These are phyloP conservation scores for Macroramphosus scolopax DNA, from an alignment of 2,797 vertebrate genomes.

Conservation along the genomic window DNA sequence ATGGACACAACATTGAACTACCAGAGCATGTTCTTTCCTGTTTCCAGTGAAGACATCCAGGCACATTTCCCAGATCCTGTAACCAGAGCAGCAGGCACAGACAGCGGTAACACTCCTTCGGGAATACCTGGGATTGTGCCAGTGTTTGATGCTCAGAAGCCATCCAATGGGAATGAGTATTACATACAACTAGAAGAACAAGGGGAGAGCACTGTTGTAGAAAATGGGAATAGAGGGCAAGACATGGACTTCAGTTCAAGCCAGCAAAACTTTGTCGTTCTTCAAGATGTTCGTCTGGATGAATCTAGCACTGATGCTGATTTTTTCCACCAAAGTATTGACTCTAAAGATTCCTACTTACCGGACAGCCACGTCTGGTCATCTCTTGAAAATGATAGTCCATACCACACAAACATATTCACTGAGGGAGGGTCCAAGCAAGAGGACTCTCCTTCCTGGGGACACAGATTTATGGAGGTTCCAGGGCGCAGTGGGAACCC, in stretches of 20 bases:
- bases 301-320: conserved; percentile 89
- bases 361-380: conserved; percentile 82
- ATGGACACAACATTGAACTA: conserved; percentile 88
- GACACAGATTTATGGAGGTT: conserved; percentile 78
- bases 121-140: conserved; percentile 87
- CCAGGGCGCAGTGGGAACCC: conserved; percentile 77
- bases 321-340: conserved; percentile 85
- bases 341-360: conserved; percentile 82
- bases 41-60: conserved; percentile 87
- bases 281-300: conserved; percentile 83
- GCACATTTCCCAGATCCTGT: conserved; percentile 82
- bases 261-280: conserved; percentile 75
- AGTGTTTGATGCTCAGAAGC: conserved; percentile 90
- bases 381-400: conserved; percentile 83
- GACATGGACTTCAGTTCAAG: conserved; percentile 63
- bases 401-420: conserved; percentile 83
- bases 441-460: conserved; percentile 77
- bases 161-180: conserved; percentile 88
- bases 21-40: conserved; percentile 93
- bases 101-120: conserved; percentile 63
- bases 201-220: conserved; percentile 76
- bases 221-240: conserved; percentile 65
- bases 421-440: conserved; percentile 77
- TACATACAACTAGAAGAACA: conserved; percentile 95
- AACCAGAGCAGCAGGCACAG: conserved; percentile 61